Percentiles rank a stretch among this genome's conserved stretches.
phyloP scores from a whole-genome alignment of 2,888 invertebrate genomes.

The Eupeodes luniger region DNA sequence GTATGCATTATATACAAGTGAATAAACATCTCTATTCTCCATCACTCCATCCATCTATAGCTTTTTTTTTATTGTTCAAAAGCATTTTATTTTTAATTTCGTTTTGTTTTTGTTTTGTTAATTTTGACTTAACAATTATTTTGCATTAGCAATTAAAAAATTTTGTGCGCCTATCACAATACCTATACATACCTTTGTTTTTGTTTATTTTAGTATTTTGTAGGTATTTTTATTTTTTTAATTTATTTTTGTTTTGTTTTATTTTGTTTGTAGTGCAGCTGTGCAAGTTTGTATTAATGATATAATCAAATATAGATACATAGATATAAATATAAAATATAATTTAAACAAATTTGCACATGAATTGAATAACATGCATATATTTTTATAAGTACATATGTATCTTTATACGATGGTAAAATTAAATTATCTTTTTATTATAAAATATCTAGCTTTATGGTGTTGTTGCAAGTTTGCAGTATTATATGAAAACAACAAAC shows the following conservation, averaged over 20 bases:
- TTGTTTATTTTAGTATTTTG: conserved; percentile 5
- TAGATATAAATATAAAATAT: background rate
- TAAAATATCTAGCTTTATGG: conserved; percentile 23
- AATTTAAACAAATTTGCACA: conserved; percentile 8
- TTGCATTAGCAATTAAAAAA: conserved; percentile 63
- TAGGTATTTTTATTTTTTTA: conserved; percentile 7
- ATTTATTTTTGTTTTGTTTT: background rate
- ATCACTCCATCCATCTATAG: background rate
- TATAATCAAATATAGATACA: background rate
- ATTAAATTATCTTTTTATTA: conserved; percentile 13
- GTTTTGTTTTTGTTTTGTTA: background rate
- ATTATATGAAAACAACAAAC: background rate
- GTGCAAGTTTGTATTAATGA: conserved; percentile 30
- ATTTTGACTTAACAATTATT: conserved; percentile 48
- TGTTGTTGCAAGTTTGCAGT: conserved; percentile 21
- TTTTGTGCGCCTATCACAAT: conserved; percentile 6
- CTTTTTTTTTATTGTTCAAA: conserved; percentile 20
- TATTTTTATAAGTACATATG: background rate
- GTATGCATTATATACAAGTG: background rate
- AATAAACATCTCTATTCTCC: conserved; percentile 10
- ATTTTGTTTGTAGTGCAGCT: conserved; percentile 42
- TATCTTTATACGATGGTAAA: background rate
- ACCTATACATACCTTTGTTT: background rate
- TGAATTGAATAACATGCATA: background rate
- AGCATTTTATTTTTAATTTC: background rate